These are phyloP conservation scores for Chorisops tibialis DNA, from an alignment of 2,888 invertebrate species.

Conservation along the genomic window DNA sequence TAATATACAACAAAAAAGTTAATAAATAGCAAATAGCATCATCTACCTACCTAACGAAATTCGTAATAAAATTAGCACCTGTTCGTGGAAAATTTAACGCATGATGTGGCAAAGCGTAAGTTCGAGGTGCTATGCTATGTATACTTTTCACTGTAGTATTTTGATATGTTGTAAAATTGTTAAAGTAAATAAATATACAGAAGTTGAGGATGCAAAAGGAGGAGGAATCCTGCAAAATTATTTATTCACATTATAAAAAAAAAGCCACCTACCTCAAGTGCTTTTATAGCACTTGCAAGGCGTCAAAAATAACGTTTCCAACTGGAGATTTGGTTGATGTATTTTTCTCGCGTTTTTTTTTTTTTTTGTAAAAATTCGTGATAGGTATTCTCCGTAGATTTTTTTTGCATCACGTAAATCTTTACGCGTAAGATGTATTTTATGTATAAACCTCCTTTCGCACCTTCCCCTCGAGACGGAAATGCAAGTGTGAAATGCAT, in stretches of 20 bases:
- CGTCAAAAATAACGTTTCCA: background rate
- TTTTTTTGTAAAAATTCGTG: too few species aligned
- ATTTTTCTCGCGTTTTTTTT: too few species aligned
- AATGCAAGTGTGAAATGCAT: conserved; percentile 24
- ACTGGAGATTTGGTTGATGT: background rate
- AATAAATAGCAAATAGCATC: too few species aligned
- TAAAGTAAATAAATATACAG: conserved; percentile 11
- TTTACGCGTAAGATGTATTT: background rate
- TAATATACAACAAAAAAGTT: too few species aligned
- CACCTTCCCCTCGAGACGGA: background rate
- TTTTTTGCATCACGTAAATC: too few species aligned
- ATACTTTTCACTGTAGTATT: conserved; percentile 2
- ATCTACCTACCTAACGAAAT: conserved; percentile 6
- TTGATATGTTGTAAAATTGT: background rate
- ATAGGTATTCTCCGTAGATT: too few species aligned
- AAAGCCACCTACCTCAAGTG: background rate
- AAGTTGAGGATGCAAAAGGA: background rate
- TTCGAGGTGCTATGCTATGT: background rate
- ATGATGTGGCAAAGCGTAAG: conserved; percentile 16
- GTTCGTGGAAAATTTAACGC: conserved; percentile 6
- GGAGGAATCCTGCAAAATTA: background rate
- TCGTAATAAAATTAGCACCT: conserved; percentile 18
- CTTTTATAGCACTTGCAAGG: background rate
- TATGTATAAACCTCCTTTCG: background rate
- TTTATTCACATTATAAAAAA: background rate